phyloP scores from a whole-genome alignment of 2,797 vertebrate species.

The Centroberyx gerrardi region DNA sequence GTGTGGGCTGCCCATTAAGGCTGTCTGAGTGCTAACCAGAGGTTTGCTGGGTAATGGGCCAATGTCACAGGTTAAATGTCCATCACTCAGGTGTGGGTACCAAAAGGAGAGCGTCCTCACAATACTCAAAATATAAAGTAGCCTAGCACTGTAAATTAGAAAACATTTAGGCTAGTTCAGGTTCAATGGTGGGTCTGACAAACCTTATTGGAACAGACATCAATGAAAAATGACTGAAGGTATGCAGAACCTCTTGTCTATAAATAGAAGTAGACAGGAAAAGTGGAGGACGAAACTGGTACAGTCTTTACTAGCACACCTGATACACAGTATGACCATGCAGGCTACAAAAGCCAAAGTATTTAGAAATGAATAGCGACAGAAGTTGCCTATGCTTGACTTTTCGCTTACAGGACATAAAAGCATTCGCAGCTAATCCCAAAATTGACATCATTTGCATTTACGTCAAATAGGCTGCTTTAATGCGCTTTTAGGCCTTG shows the following conservation, averaged over 20 bases:
- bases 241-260: background rate
- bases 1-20: slow-evolving; percentile 14
- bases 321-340: background rate
- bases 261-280: background rate
- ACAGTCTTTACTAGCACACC: background rate
- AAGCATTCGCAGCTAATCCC: slow-evolving; percentile 42
- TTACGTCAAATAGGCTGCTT: slow-evolving; percentile 8
- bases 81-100: too few species aligned
- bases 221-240: background rate
- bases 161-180: background rate
- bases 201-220: background rate
- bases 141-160: background rate
- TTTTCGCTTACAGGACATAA: background rate
- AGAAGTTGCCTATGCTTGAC: background rate
- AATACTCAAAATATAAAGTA: background rate
- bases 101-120: background rate
- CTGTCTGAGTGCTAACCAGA: background rate
- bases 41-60: background rate
- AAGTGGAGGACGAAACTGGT: background rate
- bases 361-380: background rate
- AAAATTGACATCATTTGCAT: slow-evolving; percentile 25
- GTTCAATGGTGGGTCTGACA: background rate
- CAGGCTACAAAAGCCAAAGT: background rate
- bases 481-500: slow-evolving; percentile 36
- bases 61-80: background rate